Evolutionary conservation across 2,113 vertebrate genomes (phyloP), one percentile per base, ranked within the genome.

Genomic region (Pagrus major): DNA sequence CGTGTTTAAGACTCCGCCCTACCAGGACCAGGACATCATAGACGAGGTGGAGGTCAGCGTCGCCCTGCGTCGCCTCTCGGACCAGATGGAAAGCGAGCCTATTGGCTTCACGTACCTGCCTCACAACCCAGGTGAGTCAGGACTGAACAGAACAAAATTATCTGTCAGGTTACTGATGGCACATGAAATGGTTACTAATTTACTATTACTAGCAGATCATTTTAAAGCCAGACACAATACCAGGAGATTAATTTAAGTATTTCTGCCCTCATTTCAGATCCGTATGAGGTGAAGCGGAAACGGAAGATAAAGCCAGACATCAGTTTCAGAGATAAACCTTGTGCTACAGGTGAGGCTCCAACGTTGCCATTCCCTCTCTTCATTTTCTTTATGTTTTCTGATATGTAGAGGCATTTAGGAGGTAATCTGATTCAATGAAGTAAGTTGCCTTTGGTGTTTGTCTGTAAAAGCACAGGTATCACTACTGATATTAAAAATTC

Each of bases 1-100:
- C 0, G 97, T 99, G 51, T 96, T 99, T 80, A 97, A 97, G 89
- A 96, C 96, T 0, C 97, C 97, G 0, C 96, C 97, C 0, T 97
- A 97, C 37, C 93, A 94, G 86, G 96, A 97, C 85, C 95, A 96
- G 85, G 94, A 96, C 77, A 91, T 99, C 51, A 46, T 27, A 0
- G 95, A 96, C 29, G 96, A 96, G 0, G 94, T 96, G 2, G 94
- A 94, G 0, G 97, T 97, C 51, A 93, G 85, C 0, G 94, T 98
- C 0, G 88, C 83, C 74, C 92, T 98, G 27, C 95, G 96, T 8
- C 94, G 97, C 4, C 92, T 97, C 27, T 97, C 97, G 0, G 97
- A 97, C 21, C 95, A 96, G 20, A 97, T 97, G 91, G 95, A 97
- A 94, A 97, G 97, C 1, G 96, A 97, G 25, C 90, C 96, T 0